Conservation (phyloP, 1,140 invertebrate species). For the Sweltsa coloradensis region DNA sequence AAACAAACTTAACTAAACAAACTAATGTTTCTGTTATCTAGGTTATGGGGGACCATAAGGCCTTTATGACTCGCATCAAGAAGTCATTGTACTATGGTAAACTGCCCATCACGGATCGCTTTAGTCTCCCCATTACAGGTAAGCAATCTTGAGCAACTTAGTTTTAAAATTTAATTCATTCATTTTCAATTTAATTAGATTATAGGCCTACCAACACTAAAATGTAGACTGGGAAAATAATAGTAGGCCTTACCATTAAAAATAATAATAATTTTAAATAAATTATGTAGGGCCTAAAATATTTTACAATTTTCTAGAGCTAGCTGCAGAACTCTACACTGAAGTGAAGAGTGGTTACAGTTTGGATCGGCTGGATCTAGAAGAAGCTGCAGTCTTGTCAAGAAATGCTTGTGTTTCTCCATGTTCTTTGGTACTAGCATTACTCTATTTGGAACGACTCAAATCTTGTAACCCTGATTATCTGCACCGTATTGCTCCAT, state of each 20-base stretch:
- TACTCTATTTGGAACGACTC: constrained; percentile 78
- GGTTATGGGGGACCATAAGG: constrained; percentile 52
- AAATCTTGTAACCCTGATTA: constrained; percentile 72
- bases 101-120: constrained; percentile 49
- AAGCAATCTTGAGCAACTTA: constrained; percentile 22
- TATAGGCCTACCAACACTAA: not conserved
- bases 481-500: constrained; percentile 63
- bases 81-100: constrained; percentile 80
- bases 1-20: too few relatives aligned
- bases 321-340: constrained; percentile 71
- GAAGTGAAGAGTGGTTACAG: constrained; percentile 52
- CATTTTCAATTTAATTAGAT: not conserved
- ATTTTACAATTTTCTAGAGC: constrained; percentile 40
- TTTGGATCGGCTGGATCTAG: constrained; percentile 64
- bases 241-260: not conserved
- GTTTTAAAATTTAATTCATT: not conserved
- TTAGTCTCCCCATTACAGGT: constrained; percentile 72
- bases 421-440: constrained; percentile 65
- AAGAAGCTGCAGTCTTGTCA: constrained; percentile 63
- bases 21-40: too few relatives aligned
- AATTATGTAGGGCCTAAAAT: not conserved
- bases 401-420: constrained; percentile 75
- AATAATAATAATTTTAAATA: not conserved
- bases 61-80: constrained; percentile 61
- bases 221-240: not conserved